Evolutionary conservation across 2,113 vertebrate species (phyloP), one percentile per base, ranked within the genome.

Genomic region (Erythrolamprus reginae): DNA sequence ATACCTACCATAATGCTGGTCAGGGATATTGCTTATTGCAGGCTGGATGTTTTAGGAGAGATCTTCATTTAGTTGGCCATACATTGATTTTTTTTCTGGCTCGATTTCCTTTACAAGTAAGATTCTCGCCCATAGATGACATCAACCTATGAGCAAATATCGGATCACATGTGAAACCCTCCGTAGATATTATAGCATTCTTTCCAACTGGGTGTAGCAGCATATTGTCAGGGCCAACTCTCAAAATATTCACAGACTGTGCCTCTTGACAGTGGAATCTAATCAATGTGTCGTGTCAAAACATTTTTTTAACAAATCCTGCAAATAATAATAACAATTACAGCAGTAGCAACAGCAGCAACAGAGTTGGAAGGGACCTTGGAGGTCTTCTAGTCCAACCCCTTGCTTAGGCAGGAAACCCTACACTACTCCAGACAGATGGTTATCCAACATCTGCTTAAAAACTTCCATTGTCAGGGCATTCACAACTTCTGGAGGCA

Each of bases 211-310:
- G 47, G 53, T 65, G 48, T 52, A 42, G 77, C 58, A 42, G 48
- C n/a, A n/a, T 70, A 24, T 88, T 89, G 88, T 87, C 85, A 24
- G 21, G 33, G 86, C 26, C 38, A 55, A 33, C 89, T 1, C 65
- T 91, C 48, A 55, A 91, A 88, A 42, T 24, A 6, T 89, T 28
- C 3, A 12, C 65, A 51, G 56, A 42, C 70, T 52, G 10, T 65
- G 50, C 52, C 26, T 53, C n/a, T 58, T 84, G 89, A 65, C 38
- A 48, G 48, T 33, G 82, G 86, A 70, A 38, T 48, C 83, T 52
- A 65, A 90, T 53, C 48, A 15, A 65, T 48, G 3, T 83, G n/a
- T 45, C 89, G 45, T 94, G 42, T 85, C n/a, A 89, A 93, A 89
- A 48, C 89, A 84, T 42, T 13, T 53, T 82, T 92, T 86, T 84